phyloP scores from a whole-genome alignment of 92 coral and sea anemone genomes.

The Umimayanthus chanpuru region DNA sequence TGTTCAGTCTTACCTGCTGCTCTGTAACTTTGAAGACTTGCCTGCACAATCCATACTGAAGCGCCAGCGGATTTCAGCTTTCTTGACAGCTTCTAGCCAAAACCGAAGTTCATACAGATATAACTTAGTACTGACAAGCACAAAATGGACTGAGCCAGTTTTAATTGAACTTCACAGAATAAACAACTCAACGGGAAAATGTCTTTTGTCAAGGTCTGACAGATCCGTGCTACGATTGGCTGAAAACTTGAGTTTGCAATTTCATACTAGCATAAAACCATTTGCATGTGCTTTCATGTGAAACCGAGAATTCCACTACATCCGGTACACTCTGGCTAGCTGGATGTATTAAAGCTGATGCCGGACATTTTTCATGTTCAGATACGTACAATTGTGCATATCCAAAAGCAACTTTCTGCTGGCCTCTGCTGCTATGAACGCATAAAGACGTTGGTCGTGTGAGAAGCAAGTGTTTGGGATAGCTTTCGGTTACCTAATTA shows the following conservation, averaged over 20 bases:
- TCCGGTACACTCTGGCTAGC: neutral
- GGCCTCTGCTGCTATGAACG: neutral
- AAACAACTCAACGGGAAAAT: neutral
- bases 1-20: neutral
- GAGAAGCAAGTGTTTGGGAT: too few relatives aligned
- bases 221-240: neutral
- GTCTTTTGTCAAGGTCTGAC: neutral
- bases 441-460: neutral
- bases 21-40: conserved; percentile 1
- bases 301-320: neutral
- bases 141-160: neutral
- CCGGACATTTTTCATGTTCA: neutral
- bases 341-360: neutral
- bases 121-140: neutral
- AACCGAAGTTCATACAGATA: neutral
- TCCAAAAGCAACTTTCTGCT: neutral
- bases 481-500: too few relatives aligned
- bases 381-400: too few relatives aligned
- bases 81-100: neutral
- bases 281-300: neutral
- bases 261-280: neutral
- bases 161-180: neutral
- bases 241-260: neutral
- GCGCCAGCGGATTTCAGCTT: neutral
- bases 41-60: neutral